phyloP scores from a whole-genome alignment of 2,797 vertebrate species.

The Lacerta agilis region DNA sequence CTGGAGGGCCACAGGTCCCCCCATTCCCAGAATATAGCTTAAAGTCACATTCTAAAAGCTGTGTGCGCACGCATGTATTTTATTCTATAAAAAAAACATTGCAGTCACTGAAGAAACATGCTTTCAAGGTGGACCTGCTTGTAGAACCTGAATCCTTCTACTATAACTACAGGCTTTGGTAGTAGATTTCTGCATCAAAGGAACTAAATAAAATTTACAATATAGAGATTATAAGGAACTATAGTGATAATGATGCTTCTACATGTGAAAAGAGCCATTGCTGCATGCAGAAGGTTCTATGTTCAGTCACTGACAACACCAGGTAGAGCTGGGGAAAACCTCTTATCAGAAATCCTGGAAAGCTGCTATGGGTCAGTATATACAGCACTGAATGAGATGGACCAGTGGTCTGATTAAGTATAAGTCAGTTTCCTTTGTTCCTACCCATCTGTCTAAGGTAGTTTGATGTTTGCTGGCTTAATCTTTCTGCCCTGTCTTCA shows the following conservation, averaged over 20 bases:
- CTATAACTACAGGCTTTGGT: not conserved
- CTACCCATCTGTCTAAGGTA: not conserved
- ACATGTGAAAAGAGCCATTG: no score
- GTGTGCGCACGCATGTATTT: no score
- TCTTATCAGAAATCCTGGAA: no score
- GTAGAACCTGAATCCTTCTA: not conserved
- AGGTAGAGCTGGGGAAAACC: no score
- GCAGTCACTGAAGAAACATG: not conserved
- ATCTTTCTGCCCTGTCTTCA: not conserved
- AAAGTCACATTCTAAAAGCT: constrained; percentile 5
- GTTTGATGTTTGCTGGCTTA: not conserved
- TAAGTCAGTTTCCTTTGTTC: no score
- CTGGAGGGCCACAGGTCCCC: no score
- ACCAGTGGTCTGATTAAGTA: no score
- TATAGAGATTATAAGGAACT: not conserved
- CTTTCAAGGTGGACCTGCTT: not conserved
- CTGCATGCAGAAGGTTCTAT: no score
- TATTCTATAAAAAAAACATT: not conserved
- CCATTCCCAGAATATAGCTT: not conserved
- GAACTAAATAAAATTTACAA: not conserved
- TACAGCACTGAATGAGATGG: no score
- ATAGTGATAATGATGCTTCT: not conserved
- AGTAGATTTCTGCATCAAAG: not conserved
- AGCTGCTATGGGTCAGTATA: no score
- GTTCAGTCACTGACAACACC: no score